phyloP scores from a whole-genome alignment of 2,113 vertebrate species.

The Procavia capensis region DNA sequence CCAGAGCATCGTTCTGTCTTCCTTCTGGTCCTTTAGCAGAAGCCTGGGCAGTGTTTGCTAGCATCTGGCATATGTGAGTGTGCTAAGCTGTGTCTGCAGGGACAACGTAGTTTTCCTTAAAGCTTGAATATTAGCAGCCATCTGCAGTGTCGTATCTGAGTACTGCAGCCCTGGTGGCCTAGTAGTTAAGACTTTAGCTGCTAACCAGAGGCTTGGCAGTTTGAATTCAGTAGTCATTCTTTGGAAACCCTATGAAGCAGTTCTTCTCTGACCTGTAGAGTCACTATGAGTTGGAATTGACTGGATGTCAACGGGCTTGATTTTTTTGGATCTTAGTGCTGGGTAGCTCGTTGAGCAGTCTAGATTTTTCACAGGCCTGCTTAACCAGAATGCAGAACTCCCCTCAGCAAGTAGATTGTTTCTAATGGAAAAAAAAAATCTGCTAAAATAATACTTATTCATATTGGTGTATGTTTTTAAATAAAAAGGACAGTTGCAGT shows the following conservation, averaged over 20 bases:
- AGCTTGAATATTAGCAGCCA: background rate
- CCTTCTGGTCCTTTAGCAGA: background rate
- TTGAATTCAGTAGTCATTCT: too few relatives aligned
- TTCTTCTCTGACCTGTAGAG: too few relatives aligned
- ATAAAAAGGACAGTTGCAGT: background rate
- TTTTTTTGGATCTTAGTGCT: background rate
- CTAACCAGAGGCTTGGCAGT: too few relatives aligned
- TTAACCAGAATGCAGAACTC: background rate
- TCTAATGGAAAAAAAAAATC: background rate
- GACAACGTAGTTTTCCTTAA: background rate
- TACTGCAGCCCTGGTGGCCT: background rate
- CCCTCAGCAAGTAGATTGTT: background rate
- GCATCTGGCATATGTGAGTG: background rate
- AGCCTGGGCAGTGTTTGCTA: background rate
- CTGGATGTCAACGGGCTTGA: too few relatives aligned
- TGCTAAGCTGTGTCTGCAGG: background rate
- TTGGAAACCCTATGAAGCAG: too few relatives aligned
- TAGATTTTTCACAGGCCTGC: background rate
- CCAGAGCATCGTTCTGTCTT: background rate
- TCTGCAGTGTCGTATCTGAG: background rate
- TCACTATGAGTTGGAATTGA: too few relatives aligned
- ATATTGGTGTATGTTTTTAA: conserved; percentile 25
- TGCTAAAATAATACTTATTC: conserved; percentile 46
- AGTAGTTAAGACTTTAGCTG: too few relatives aligned
- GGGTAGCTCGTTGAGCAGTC: background rate